These are phyloP conservation scores for Eulimnadia texana DNA, from an alignment of 1,140 invertebrate species.

Conservation along the genomic window DNA sequence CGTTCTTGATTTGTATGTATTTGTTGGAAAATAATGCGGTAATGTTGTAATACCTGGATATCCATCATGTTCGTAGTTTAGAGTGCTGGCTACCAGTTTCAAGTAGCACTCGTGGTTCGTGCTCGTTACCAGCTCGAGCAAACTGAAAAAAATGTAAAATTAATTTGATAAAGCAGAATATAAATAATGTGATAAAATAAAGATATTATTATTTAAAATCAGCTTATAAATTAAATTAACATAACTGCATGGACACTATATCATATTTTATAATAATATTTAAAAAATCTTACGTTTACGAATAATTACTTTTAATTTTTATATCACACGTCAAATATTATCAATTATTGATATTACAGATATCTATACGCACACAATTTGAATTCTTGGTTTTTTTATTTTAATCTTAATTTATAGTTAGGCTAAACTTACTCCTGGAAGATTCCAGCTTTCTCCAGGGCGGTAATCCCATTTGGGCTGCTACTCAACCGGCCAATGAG, in stretches of 20 bases:
- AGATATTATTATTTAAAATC: too few relatives aligned
- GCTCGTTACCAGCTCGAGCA: conserved; percentile 60
- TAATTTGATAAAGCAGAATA: too few relatives aligned
- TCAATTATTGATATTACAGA: not conserved
- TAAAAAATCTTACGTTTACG: not conserved
- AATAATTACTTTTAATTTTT: too few relatives aligned
- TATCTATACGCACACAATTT: not conserved
- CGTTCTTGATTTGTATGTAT: too few relatives aligned
- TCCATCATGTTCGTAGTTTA: conserved; percentile 66
- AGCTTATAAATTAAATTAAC: too few relatives aligned
- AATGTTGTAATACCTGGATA: conserved; percentile 42
- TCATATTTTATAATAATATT: not conserved
- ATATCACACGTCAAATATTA: not conserved
- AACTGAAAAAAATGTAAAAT: conserved; percentile 42
- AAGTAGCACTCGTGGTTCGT: conserved; percentile 82
- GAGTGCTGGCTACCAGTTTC: conserved; percentile 73
- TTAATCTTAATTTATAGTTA: too few relatives aligned
- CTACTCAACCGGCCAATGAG: conserved; percentile 75
- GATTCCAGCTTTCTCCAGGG: conserved; percentile 60
- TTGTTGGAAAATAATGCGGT: conserved; percentile 10
- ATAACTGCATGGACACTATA: too few relatives aligned
- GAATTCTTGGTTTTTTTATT: too few relatives aligned
- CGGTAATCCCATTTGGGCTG: conserved; percentile 48
- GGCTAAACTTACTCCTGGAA: conserved; percentile 59
- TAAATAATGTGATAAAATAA: too few relatives aligned